These are phyloP conservation scores for Drosophila sturtevanti DNA, from an alignment of 1,140 invertebrate species.

Conservation along the genomic window DNA sequence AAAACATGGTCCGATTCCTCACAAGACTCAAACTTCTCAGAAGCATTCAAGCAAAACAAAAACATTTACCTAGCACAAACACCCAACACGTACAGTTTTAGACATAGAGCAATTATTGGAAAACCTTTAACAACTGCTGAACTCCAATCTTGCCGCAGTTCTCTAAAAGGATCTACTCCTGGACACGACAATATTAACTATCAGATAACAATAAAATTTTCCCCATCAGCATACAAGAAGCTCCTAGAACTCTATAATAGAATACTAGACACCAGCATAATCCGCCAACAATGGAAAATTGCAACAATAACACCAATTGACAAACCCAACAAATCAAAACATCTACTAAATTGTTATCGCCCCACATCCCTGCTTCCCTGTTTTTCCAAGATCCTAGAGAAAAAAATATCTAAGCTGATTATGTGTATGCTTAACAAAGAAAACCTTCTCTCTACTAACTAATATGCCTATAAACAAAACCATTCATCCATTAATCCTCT, in stretches of 20 bases:
- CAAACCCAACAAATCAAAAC: constrained; percentile 13
- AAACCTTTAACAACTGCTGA: neutral
- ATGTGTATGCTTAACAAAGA: constrained; percentile 8
- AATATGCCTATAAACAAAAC: too few relatives aligned
- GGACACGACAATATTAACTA: constrained; percentile 4
- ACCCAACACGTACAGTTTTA: neutral
- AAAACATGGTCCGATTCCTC: constrained; percentile 13
- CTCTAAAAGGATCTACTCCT: too few relatives aligned
- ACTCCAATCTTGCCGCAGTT: neutral
- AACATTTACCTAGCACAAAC: too few relatives aligned
- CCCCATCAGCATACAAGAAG: too few relatives aligned
- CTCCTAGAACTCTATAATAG: neutral
- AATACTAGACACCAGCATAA: too few relatives aligned
- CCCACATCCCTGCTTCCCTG: neutral
- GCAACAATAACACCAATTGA: too few relatives aligned
- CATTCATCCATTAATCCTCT: neutral
- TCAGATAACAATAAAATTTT: neutral
- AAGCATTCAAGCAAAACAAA: constrained; percentile 2
- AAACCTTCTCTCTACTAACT: constrained; percentile 6
- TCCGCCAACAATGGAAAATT: too few relatives aligned
- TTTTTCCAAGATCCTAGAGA: constrained; percentile 1
- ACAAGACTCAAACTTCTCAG: constrained; percentile 5
- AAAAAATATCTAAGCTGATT: constrained; percentile 1
- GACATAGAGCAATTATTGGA: constrained; percentile 1
- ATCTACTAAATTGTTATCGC: neutral